Evolutionary conservation across 2,113 vertebrate genomes (phyloP), one percentile per base, ranked within the genome.

Genomic region (Centropus unirufus): DNA sequence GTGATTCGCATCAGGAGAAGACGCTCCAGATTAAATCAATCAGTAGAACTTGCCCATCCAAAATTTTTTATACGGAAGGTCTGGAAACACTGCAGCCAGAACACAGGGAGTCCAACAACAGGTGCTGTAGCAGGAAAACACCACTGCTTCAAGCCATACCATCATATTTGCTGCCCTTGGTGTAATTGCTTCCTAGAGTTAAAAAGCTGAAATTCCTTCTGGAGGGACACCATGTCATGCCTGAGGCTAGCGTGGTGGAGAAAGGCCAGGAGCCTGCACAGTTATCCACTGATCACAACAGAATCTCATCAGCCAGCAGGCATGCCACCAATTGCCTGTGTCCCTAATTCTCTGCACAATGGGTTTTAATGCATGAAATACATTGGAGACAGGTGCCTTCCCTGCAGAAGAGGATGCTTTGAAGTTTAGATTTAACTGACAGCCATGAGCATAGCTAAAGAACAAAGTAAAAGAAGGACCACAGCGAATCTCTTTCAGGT

Each of bases 241-340:
- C 14, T 16, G 69, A 51, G 32, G 16, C 55, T 86, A 66, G 57
- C 68, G 80, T 2, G 5, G 29, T 8, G 11, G 52, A 91, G 14
- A 92, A 90, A 46, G 36, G 24, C 11, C 29, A 44, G 20, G 44
- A 62, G 14, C 61, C 39, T 72, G n/a, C 46, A 12, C 11, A 64
- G 49, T 19, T 4, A 7, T 61, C 8, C 21, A 18, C 18, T 21
- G 47, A 54, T 59, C 4, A 29, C 20, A 1, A 1, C 8, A 77
- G 70, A 70, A 27, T 13, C 20, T 7, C 51, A 27, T 24, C 74
- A 76, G 39, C 34, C 47, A 49, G 10, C 5, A 39, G 34, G 26
- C 30, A 57, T 0, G 0, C 26, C 12, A 61, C 22, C 2, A 1
- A 8, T 58, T 64, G 14, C 24, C 19, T 9, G 4, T 49, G 55